Base-by-base conservation (phyloP, 37 sponge, comb jelly and placozoan species). In the Haliclona indistincta region DNA sequence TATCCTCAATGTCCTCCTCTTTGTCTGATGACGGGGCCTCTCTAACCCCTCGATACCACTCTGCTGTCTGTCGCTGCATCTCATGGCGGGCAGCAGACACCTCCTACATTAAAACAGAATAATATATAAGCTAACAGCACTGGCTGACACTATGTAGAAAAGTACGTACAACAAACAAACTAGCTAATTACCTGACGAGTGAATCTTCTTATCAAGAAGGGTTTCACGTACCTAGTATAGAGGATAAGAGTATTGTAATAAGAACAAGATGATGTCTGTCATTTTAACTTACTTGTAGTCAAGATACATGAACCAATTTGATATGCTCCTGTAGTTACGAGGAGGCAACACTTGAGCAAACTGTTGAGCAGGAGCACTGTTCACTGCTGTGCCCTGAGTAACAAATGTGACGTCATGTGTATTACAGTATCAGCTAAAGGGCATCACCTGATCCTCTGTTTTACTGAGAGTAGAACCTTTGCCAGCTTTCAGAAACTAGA, bases 361-460 rank as follows among this genome's bases (percentile, higher is more conserved):
- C 22, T 55, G 25, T 0, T 70, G 61, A 1, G 25, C 61, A 5
- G 68, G 20, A 13, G 58, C 7, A 5, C 38, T 55, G 1, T 49
- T 38, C 4, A 79, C 37, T 36, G 84, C 71, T 39, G 56, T 54
- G 23, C 74, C 78, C 74, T 74, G 64, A 67, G 43, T 40, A 40
- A 41, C 7, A 33, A 41, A n/a, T 61, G 63, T 20, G 25, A 29
- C 63, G 7, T 20, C 37, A 65, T 65, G 66, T 63, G 36, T 28
- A 11, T 63, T 2, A 30, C 34, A 20, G 4, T 34, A 22, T 34
- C 36, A 11, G 49, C 6, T 35, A 8, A 43, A 43, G 28, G 70
- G 45, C n/a, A n/a, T 47, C 13, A 73, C 87, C 83, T 82, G 89
- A 25, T 88, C 93, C 65, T 93, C 89, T 30, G 93, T 93, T 62